Percentiles rank a stretch among this genome's conserved stretches.
phyloP scores from a whole-genome alignment of 2,797 vertebrate species.

The Epinephelus coioides region DNA sequence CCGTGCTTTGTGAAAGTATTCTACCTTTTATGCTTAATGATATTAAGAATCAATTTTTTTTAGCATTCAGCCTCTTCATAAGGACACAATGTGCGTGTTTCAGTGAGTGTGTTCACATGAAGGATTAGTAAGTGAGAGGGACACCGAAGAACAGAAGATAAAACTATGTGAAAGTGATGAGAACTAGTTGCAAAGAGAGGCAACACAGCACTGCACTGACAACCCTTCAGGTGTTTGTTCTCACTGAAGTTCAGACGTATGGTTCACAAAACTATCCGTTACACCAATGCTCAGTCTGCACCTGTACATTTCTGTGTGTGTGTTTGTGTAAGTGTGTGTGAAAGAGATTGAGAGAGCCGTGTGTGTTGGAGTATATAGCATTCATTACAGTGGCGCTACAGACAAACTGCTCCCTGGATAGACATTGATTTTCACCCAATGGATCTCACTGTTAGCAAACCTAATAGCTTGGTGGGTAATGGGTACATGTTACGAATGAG shows the following conservation, averaged over 20 bases:
- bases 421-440: constrained; percentile 86
- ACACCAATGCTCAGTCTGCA: constrained; percentile 25
- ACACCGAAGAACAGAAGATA: neutral
- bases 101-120: constrained; percentile 3
- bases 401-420: constrained; percentile 83
- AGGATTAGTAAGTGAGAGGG: neutral
- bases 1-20: constrained; percentile 5
- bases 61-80: neutral
- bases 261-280: constrained; percentile 56
- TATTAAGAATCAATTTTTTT: neutral
- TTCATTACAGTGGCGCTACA: constrained; percentile 78
- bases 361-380: constrained; percentile 71
- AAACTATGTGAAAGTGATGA: constrained; percentile 2
- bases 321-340: constrained; percentile 13
- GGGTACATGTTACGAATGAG: constrained; percentile 83
- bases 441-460: constrained; percentile 85
- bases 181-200: constrained; percentile 1
- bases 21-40: constrained; percentile 17
- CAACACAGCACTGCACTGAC: constrained; percentile 16
- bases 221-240: constrained; percentile 36
- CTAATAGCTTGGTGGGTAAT: constrained; percentile 84
- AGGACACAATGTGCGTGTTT: neutral
- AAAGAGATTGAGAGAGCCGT: constrained; percentile 21
- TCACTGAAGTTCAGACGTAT: constrained; percentile 43
- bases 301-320: constrained; percentile 13